A percentile compares a stretch with the other conserved stretches of the same genome.
phyloP scores from a whole-genome alignment of 2,888 invertebrate species.

The Beris chalybata region DNA sequence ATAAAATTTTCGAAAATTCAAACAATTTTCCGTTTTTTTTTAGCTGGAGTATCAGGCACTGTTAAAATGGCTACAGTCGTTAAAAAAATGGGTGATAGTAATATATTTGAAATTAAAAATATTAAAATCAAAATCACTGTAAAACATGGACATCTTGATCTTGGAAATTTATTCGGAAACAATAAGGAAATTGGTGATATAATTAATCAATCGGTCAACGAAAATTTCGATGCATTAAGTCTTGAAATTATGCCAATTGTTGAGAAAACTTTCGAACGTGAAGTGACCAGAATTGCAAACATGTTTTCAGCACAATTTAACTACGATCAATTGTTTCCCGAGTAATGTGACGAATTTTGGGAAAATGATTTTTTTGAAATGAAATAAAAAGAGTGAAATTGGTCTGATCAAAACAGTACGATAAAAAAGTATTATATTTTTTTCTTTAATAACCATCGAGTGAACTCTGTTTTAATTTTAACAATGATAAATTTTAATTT shows the following conservation, averaged over 20 bases:
- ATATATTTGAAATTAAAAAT: not conserved
- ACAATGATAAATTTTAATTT: too few relatives aligned
- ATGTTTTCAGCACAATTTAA: not conserved
- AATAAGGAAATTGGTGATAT: not conserved
- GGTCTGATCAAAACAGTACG: too few relatives aligned
- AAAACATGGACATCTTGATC: not conserved
- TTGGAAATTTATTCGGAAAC: conserved; percentile 1
- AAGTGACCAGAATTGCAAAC: conserved; percentile 5
- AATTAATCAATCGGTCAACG: conserved; percentile 6
- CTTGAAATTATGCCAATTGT: not conserved
- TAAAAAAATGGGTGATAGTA: not conserved
- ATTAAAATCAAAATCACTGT: not conserved
- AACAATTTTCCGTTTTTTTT: conserved; percentile 3
- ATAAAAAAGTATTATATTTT: too few relatives aligned
- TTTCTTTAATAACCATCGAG: too few relatives aligned
- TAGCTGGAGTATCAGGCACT: not conserved
- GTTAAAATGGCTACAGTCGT: conserved; percentile 5
- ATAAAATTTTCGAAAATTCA: not conserved
- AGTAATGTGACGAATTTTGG: not conserved
- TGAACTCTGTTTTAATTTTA: too few relatives aligned
- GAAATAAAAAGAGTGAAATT: too few relatives aligned
- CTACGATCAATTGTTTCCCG: conserved; percentile 17
- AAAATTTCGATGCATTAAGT: conserved; percentile 1
- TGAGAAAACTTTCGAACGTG: not conserved
- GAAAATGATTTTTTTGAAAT: too few relatives aligned